Conservation (phyloP, 2,113 vertebrate species). For the Notiomystis cincta region DNA sequence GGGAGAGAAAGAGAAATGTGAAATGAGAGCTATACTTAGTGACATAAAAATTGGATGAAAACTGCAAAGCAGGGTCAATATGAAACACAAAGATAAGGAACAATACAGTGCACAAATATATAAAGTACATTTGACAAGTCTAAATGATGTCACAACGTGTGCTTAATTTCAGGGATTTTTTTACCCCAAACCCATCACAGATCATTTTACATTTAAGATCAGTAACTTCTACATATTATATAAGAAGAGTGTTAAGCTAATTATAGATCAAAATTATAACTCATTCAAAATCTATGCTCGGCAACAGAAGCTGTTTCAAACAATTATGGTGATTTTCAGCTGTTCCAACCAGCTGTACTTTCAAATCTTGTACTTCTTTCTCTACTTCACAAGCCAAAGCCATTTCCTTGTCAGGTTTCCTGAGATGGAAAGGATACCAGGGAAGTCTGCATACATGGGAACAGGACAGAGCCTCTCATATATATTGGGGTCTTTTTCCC, state of each 20-base stretch:
- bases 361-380: neutral
- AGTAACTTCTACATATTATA: neutral
- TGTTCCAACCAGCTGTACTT: neutral
- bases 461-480: slow-evolving; percentile 65
- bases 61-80: neutral
- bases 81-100: neutral
- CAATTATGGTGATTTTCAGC: neutral
- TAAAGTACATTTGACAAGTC: neutral
- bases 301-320: neutral
- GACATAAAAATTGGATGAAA: neutral
- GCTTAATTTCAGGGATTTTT: neutral
- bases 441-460: neutral
- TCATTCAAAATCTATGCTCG: neutral
- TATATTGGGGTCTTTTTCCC: slow-evolving; percentile 73
- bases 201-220: neutral
- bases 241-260: neutral
- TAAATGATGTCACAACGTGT: fast-evolving
- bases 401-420: neutral
- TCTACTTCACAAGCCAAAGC: neutral
- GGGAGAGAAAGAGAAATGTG: neutral
- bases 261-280: neutral
- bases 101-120: neutral
- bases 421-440: neutral
- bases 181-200: neutral
- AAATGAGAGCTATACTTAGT: neutral